Evolutionary conservation across 2,113 vertebrate species (phyloP), one percentile per base, ranked within the genome.

Genomic region (Rattus rattus): DNA sequence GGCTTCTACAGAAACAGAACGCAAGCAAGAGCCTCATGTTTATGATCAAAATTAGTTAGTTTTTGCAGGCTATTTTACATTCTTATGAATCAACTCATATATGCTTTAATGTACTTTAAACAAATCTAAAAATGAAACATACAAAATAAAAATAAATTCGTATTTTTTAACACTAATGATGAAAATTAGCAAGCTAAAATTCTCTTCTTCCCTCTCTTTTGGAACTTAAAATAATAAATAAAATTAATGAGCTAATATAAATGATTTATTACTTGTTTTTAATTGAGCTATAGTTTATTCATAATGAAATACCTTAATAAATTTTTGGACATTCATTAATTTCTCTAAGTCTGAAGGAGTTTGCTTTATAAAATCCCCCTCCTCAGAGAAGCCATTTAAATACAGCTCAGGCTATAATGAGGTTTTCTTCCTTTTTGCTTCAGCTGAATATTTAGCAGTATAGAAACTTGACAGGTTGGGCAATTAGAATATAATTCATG

Each of bases 401-500:
- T 94, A 93, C 28, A 93, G 87, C 90, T 94, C 69, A 91, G 73
- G 69, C 88, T 95, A 96, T 96, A 43, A 97, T 36, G 90, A 97
- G 96, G 76, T 95, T 97, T 96, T 95, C 88, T 97, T 91, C 59
- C 84, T 91, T 92, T 87, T 97, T n/a, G n/a, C 69, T 95, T 97
- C 39, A 84, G 54, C 86, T 97, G 77, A 97, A 98, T 97, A 97
- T 86, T 2, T 84, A 96, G 39, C 61, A 95, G 88, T 96, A 97
- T 94, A 96, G 96, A 81, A 90, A 65, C 88, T 5, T 90, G 65
- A 90, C 59, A 75, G 88, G 84, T 89, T 81, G 97, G 49, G 92
- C 93, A 98, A 86, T 97, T 98, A 96, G 91, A 91, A 83, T 75
- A 88, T 97, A 96, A 97, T 96, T 98, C 97, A 98, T 91, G 52